Percentiles rank a stretch among this genome's conserved stretches.
Evolutionary conservation across 2,797 vertebrate species (phyloP).

Genomic region (Microchirus variegatus): DNA sequence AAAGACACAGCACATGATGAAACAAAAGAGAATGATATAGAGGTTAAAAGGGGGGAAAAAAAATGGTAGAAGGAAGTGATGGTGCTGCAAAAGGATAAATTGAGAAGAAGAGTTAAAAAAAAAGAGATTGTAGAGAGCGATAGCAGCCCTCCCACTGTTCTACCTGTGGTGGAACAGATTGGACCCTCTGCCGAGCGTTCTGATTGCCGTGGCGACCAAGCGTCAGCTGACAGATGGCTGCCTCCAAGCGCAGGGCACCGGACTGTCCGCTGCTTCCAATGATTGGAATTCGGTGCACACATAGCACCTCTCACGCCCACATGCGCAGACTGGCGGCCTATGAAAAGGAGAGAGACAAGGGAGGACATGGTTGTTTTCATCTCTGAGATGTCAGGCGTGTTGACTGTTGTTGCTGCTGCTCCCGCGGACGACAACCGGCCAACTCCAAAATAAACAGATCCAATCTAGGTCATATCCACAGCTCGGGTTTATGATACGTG

Average conservation of each 20-base stretch:
- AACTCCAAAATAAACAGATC: constrained; percentile 22
- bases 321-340: constrained; percentile 41
- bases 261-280: constrained; percentile 60
- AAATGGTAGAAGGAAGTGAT: constrained; percentile 22
- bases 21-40: constrained; percentile 11
- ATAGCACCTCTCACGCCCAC: constrained; percentile 43
- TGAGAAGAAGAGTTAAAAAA: constrained; percentile 42
- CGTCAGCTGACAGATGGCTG: constrained; percentile 83
- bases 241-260: constrained; percentile 70
- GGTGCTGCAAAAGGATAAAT: constrained; percentile 37
- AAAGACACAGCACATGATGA: constrained; percentile 3
- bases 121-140: constrained; percentile 40
- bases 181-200: constrained; percentile 79
- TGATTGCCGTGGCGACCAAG: constrained; percentile 80
- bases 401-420: constrained; percentile 27
- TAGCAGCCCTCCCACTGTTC: constrained; percentile 65
- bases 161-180: constrained; percentile 85
- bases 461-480: constrained; percentile 22
- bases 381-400: constrained; percentile 37
- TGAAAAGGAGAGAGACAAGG: constrained; percentile 42
- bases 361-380: constrained; percentile 60
- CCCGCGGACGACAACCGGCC: constrained; percentile 1
- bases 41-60: constrained; percentile 4
- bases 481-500: neutral
- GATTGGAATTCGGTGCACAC: constrained; percentile 66